Conservation (phyloP, 2,113 vertebrate species). For the Daboia siamensis region DNA sequence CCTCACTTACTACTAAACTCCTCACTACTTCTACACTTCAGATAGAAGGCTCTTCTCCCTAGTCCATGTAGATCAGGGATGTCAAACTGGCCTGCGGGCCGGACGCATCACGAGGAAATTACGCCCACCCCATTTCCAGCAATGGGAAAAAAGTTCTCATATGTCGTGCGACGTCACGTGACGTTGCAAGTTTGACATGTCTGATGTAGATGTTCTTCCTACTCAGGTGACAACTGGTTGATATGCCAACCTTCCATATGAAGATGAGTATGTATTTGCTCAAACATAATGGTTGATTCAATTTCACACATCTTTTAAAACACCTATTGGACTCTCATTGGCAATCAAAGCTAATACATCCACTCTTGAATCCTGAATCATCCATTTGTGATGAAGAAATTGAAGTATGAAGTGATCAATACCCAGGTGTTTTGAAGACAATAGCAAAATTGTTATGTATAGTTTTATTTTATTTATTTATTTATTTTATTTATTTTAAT, state of each 20-base stretch:
- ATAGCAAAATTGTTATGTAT: neutral
- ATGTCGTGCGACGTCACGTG: too few relatives aligned
- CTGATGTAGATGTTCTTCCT: neutral
- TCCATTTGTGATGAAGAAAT: neutral
- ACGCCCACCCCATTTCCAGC: too few relatives aligned
- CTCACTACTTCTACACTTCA: too few relatives aligned
- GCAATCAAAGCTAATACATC: neutral
- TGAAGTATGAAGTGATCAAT: neutral
- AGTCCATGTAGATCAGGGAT: neutral
- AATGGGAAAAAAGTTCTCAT: too few relatives aligned
- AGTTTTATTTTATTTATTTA: too few relatives aligned
- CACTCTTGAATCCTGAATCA: neutral
- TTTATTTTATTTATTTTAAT: too few relatives aligned
- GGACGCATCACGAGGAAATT: too few relatives aligned
- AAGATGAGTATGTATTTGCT: neutral
- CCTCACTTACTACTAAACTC: neutral
- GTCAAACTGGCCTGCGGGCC: too few relatives aligned
- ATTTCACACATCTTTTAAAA: neutral
- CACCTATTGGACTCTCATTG: neutral
- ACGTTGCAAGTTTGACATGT: too few relatives aligned
- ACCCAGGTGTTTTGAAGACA: neutral
- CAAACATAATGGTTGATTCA: neutral
- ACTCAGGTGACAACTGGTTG: neutral
- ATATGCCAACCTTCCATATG: neutral
- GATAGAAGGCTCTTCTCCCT: neutral